Evolutionary conservation across 1,140 invertebrate genomes (phyloP).

Genomic region (Drosophila bifasciata): DNA sequence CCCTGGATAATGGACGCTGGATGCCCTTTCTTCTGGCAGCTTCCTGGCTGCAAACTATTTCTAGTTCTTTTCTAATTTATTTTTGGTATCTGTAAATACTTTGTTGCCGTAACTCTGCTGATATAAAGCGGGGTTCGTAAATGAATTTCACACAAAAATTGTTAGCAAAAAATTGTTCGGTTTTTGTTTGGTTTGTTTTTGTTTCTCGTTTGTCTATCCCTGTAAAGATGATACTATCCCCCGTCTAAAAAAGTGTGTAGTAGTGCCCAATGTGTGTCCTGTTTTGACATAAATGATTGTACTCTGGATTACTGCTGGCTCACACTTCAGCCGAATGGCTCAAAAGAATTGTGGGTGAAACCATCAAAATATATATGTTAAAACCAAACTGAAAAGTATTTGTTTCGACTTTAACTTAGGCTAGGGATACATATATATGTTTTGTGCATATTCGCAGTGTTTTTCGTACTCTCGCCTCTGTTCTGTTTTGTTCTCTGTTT

Average conservation of each 20-base stretch:
- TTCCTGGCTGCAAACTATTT: too few relatives aligned
- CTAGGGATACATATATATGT: constrained; percentile 64
- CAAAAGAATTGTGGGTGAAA: constrained; percentile 64
- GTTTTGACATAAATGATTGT: constrained; percentile 81
- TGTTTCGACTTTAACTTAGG: constrained; percentile 64
- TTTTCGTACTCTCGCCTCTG: constrained; percentile 4
- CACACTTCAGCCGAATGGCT: constrained; percentile 68
- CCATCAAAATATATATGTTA: constrained; percentile 63
- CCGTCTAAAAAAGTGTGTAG: constrained; percentile 14
- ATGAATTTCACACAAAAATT: constrained; percentile 68
- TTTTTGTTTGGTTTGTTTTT: constrained; percentile 21
- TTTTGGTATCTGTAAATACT: neutral
- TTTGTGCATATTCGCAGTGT: constrained; percentile 65
- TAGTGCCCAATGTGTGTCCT: constrained; percentile 49
- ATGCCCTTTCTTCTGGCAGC: too few relatives aligned
- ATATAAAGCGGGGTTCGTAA: constrained; percentile 65
- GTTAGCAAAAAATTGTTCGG: constrained; percentile 69
- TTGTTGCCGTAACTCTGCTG: constrained; percentile 11
- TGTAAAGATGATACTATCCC: constrained; percentile 59
- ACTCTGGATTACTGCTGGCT: constrained; percentile 76
- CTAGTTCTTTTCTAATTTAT: too few relatives aligned
- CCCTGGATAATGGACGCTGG: too few relatives aligned
- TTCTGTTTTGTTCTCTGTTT: constrained; percentile 31
- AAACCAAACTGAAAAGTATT: constrained; percentile 19
- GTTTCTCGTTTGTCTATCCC: constrained; percentile 48